Conservation (phyloP, 2,113 vertebrate species). For the Sebastes fasciatus region DNA sequence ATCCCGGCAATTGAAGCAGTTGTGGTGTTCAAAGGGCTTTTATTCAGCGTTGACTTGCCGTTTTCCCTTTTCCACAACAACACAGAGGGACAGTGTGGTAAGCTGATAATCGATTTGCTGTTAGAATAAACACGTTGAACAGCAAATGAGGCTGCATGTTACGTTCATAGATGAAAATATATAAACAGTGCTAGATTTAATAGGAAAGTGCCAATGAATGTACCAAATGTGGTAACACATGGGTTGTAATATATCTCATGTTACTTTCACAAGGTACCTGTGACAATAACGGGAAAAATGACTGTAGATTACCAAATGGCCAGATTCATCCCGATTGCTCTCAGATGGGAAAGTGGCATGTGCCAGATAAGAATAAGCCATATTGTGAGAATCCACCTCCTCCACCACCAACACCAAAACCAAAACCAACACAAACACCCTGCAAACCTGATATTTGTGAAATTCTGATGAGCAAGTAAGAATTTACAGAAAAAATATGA, state of each 20-base stretch:
- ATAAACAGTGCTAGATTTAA: neutral
- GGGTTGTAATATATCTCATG: constrained; percentile 5
- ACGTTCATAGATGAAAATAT: neutral
- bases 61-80: constrained; percentile 89
- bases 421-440: fast-evolving
- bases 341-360: constrained; percentile 86
- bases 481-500: neutral
- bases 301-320: constrained; percentile 86
- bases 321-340: constrained; percentile 80
- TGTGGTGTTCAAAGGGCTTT: constrained; percentile 86
- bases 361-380: constrained; percentile 33
- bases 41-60: constrained; percentile 86
- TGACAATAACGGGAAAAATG: constrained; percentile 87
- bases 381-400: constrained; percentile 57
- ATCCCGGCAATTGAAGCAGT: constrained; percentile 83
- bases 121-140: neutral
- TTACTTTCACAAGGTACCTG: constrained; percentile 85
- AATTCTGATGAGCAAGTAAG: constrained; percentile 89
- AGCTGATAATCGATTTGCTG: constrained; percentile 52
- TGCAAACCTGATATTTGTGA: constrained; percentile 78
- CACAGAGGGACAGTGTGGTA: constrained; percentile 96
- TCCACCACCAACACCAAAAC: neutral
- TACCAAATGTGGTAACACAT: neutral
- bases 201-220: neutral
- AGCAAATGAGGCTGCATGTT: neutral